Evolutionary conservation across 2,888 invertebrate species (phyloP), one percentile per base, ranked within the genome.

Genomic region (Tanaodytes sp.): DNA sequence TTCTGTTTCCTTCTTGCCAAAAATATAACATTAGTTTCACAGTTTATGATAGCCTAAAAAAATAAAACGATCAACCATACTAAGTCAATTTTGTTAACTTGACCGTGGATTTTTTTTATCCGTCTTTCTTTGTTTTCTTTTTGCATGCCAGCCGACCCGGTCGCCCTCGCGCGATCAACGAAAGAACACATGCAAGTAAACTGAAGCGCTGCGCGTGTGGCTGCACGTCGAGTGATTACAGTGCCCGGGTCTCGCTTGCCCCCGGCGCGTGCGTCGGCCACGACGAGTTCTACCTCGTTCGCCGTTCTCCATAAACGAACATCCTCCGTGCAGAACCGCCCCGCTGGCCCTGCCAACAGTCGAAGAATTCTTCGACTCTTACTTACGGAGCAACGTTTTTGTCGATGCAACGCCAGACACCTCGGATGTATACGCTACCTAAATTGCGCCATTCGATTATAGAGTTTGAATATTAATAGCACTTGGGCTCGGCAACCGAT

Each of bases 231-330:
- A 82, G 82, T 83, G 84, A 84, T 84, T 84, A 84, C 82, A 83
- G 84, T 83, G 82, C 80, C 77, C 80, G 80, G 77, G 78, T 78
- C 82, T 80, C 79, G 81, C 77, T 82, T 82, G 83, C 83, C 84
- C 82, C 84, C 83, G 83, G 84, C 84, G 83, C 84, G 84, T 84
- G 83, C 84, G 82, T 82, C 81, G 79, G 75, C 77, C 77, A 74
- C 75, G 75, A 74, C 62, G 61, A 43, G 49, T 70, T 66, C 67
- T 70, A 65, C 66, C 69, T 71, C 62, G 58, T 70, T 72, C 51
- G 49, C 49, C 66, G 49, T 57, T 73, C 64, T 52, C 12, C 64
- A 68, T 62, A 70, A 59, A 55, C n/a, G n/a, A 59, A 67, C 43
- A 55, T 49, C 46, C 23, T 48, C 40, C 54, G 40, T 45, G 62